phyloP scores from a whole-genome alignment of 2,113 vertebrate species.

The Brachyhypopomus gauderio region DNA sequence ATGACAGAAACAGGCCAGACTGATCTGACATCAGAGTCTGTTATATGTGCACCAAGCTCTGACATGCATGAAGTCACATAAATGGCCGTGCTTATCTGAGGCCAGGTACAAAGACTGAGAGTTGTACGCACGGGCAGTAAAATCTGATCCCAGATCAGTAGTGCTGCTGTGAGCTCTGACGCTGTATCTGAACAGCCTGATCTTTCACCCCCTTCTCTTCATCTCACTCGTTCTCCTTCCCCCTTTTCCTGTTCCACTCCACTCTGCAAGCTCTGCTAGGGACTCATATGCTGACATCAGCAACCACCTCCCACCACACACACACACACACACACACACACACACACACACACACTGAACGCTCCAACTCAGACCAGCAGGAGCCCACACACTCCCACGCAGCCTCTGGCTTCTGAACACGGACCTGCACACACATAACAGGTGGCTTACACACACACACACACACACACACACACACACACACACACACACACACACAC shows the following conservation, averaged over 20 bases:
- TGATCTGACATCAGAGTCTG: too few species aligned
- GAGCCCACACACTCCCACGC: conserved; percentile 44
- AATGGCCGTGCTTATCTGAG: neutral
- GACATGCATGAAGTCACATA: neutral
- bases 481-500: conserved; percentile 30
- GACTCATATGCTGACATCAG: conserved; percentile 74
- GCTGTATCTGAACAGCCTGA: too few species aligned
- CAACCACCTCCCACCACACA: conserved; percentile 57
- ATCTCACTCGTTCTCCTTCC: conserved; percentile 38
- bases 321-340: conserved; percentile 45
- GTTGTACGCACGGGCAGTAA: neutral
- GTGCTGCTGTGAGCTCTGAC: neutral
- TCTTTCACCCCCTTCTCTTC: neutral
- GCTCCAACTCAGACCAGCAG: conserved; percentile 39
- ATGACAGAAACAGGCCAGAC: too few species aligned
- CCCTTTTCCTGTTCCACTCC: conserved; percentile 33
- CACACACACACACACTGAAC: neutral
- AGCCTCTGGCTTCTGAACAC: conserved; percentile 32
- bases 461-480: neutral
- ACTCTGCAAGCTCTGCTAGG: conserved; percentile 66
- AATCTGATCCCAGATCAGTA: neutral
- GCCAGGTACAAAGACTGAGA: neutral
- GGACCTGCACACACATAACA: conserved; percentile 28
- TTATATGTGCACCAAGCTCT: too few species aligned
- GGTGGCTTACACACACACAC: conserved; percentile 8